phyloP scores from a whole-genome alignment of 2,113 vertebrate species.

The Rhinogobius similis region DNA sequence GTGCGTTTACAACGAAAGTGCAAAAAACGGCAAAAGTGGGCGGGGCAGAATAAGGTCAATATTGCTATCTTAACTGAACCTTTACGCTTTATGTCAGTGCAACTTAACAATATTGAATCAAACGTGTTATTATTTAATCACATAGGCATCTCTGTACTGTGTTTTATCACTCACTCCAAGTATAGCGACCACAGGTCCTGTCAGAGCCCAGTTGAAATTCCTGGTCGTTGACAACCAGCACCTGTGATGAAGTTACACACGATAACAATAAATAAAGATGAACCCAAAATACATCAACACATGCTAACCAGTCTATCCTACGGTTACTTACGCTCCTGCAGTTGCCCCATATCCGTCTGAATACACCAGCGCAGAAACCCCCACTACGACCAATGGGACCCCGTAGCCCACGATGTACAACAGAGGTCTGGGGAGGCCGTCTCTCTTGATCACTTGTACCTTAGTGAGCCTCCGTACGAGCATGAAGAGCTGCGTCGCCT shows the following conservation, averaged over 20 bases:
- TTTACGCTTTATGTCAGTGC: background rate
- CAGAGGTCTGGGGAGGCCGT: slow-evolving; percentile 64
- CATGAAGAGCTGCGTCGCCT: slow-evolving; percentile 81
- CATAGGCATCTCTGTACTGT: too few species aligned
- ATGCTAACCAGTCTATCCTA: background rate
- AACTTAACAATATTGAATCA: background rate
- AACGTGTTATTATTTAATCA: background rate
- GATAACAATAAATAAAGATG: background rate
- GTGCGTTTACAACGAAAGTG: too few species aligned
- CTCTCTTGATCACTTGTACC: slow-evolving; percentile 79
- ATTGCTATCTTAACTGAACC: background rate
- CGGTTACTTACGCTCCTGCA: slow-evolving; percentile 40
- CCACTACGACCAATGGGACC: slow-evolving; percentile 75
- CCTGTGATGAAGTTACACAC: slow-evolving; percentile 53
- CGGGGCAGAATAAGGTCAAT: too few species aligned
- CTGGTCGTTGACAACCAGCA: slow-evolving; percentile 75
- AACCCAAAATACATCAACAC: too few species aligned
- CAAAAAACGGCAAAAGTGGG: too few species aligned
- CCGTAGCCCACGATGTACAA: slow-evolving; percentile 81
- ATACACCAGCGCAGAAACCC: slow-evolving; percentile 66
- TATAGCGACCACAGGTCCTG: slow-evolving; percentile 75
- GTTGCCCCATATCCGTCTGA: slow-evolving; percentile 72
- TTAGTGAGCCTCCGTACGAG: slow-evolving; percentile 71
- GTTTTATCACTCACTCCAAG: slow-evolving; percentile 70
- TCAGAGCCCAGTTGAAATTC: slow-evolving; percentile 78